Percentiles rank a stretch among this genome's conserved stretches.
phyloP scores from a whole-genome alignment of 2,888 invertebrate species.

The Drosophila differens region DNA sequence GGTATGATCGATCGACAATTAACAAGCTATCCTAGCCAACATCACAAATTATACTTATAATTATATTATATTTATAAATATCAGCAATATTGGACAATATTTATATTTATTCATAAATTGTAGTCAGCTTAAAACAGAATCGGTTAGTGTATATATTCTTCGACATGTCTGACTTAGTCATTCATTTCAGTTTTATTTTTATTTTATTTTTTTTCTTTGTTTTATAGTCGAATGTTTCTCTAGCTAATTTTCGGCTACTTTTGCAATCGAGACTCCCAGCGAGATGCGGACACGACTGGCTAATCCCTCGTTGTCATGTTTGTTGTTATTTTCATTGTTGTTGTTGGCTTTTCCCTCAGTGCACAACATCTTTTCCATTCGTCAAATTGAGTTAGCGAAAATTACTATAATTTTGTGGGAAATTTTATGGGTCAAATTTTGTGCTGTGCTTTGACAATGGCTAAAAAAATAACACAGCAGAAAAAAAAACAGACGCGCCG shows the following conservation, averaged over 20 bases:
- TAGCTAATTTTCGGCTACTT: conserved; percentile 73
- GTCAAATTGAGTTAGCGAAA: conserved; percentile 77
- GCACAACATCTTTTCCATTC: conserved; percentile 36
- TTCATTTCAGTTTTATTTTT: not conserved
- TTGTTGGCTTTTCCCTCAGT: conserved; percentile 3
- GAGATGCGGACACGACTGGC: conserved; percentile 32
- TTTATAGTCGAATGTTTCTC: conserved; percentile 36
- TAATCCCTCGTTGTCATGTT: conserved; percentile 7
- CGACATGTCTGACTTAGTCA: not conserved
- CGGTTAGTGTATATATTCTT: not conserved
- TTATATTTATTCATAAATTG: not conserved
- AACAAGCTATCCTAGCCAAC: not conserved
- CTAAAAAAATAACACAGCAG: conserved; percentile 26
- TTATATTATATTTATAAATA: too few relatives aligned
- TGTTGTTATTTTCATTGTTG: conserved; percentile 33
- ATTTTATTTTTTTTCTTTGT: conserved; percentile 3
- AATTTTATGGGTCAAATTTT: conserved; percentile 80
- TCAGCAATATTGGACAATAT: not conserved
- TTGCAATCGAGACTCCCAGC: conserved; percentile 73
- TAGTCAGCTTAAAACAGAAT: not conserved
- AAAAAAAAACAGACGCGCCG: conserved; percentile 47
- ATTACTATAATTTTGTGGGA: conserved; percentile 81
- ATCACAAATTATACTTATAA: not conserved
- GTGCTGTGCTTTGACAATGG: conserved; percentile 58
- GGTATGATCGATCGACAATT: too few relatives aligned